Evolutionary conservation across 2,797 vertebrate species (phyloP).

Genomic region (Acestrorhynchus altus): DNA sequence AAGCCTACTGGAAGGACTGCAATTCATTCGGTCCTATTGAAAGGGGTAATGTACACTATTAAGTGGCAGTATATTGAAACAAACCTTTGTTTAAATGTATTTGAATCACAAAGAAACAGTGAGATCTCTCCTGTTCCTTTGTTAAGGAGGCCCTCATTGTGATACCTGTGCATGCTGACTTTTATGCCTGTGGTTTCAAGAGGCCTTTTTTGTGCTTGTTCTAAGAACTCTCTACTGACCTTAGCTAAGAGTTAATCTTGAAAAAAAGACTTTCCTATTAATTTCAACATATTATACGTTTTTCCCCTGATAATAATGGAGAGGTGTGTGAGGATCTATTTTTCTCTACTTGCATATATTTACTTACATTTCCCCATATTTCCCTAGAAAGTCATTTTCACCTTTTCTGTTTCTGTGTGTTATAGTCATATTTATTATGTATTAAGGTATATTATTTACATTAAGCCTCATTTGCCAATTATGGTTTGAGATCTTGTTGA

Average conservation of each 20-base stretch:
- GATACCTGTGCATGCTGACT: constrained; percentile 77
- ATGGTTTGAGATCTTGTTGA: too few species aligned
- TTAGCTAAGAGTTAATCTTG: constrained; percentile 73
- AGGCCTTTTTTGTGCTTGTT: constrained; percentile 65
- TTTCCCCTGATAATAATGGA: constrained; percentile 15
- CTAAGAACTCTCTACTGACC: constrained; percentile 69
- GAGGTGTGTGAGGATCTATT: not conserved
- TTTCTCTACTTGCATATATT: constrained; percentile 9
- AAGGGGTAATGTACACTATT: constrained; percentile 83
- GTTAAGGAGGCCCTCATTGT: constrained; percentile 77
- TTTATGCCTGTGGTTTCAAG: constrained; percentile 75
- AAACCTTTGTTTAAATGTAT: constrained; percentile 88
- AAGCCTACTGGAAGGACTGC: constrained; percentile 71
- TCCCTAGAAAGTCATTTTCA: not conserved
- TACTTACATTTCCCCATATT: not conserved
- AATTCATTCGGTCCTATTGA: constrained; percentile 78
- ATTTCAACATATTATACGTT: constrained; percentile 45
- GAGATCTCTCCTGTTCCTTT: constrained; percentile 77
- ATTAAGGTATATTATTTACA: too few species aligned
- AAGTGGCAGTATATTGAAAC: constrained; percentile 83
- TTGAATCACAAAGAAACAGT: constrained; percentile 87
- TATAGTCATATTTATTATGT: not conserved
- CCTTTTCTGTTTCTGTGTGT: too few species aligned
- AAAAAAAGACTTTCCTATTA: constrained; percentile 53
- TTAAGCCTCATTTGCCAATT: too few species aligned